Evolutionary conservation across 2,113 vertebrate species (phyloP).

Genomic region (Sphaerodactylus townsendi): DNA sequence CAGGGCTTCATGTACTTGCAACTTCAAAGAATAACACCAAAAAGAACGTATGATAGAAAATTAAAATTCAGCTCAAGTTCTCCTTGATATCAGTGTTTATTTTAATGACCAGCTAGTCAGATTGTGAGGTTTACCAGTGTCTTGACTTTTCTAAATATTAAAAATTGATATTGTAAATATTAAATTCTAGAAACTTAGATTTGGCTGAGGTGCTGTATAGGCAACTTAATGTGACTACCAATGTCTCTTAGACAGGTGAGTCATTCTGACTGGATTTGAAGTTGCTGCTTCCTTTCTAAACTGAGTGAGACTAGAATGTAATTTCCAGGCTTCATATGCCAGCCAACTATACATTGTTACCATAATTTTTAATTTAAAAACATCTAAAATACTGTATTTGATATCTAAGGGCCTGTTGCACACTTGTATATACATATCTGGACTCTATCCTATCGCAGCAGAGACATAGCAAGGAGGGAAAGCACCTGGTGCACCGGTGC

Average conservation of each 20-base stretch:
- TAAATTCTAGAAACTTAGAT: not conserved
- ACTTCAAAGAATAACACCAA: not conserved
- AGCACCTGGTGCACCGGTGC: too few species aligned
- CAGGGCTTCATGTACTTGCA: not conserved
- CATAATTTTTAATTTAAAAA: not conserved
- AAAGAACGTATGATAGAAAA: not conserved
- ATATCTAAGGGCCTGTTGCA: not conserved
- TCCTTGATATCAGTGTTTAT: too few species aligned
- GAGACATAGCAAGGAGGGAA: too few species aligned
- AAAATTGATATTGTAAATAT: not conserved
- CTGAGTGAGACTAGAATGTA: slow-evolving; percentile 30
- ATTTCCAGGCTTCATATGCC: slow-evolving; percentile 46
- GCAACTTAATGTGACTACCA: not conserved
- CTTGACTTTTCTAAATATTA: not conserved
- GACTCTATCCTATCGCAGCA: too few species aligned
- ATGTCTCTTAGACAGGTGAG: not conserved
- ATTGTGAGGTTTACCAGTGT: not conserved
- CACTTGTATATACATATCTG: not conserved
- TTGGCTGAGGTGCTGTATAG: not conserved
- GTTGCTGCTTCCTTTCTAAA: slow-evolving; percentile 30
- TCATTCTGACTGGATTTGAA: slow-evolving; percentile 36
- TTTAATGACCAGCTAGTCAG: not conserved
- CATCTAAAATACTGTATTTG: too few species aligned
- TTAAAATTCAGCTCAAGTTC: not conserved
- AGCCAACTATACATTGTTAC: slow-evolving; percentile 47